Evolutionary conservation across 2,113 vertebrate species (phyloP).

Genomic region (Megaleporinus macrocephalus): DNA sequence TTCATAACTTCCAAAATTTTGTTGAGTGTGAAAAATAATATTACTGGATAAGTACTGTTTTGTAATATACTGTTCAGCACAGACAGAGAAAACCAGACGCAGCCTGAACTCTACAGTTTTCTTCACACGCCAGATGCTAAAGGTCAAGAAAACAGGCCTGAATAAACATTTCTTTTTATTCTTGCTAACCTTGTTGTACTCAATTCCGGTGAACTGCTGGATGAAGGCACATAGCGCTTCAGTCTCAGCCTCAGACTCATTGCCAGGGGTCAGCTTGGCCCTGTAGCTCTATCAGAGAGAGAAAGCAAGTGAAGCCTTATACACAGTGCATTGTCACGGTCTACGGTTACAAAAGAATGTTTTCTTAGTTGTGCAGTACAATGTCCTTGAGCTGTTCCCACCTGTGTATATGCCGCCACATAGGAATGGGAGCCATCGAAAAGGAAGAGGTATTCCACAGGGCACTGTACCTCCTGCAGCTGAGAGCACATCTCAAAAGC

Average conservation of each 20-base stretch:
- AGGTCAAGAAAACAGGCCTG: neutral
- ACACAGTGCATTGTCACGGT: too few species aligned
- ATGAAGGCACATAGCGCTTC: slow-evolving; percentile 91
- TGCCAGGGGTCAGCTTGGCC: slow-evolving; percentile 87
- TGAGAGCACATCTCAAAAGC: slow-evolving; percentile 98
- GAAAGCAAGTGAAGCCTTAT: neutral
- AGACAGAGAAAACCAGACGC: neutral
- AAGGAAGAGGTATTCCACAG: slow-evolving; percentile 87
- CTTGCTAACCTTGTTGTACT: slow-evolving; percentile 85
- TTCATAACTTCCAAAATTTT: too few species aligned
- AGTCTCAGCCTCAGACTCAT: slow-evolving; percentile 88
- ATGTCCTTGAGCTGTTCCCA: slow-evolving; percentile 59
- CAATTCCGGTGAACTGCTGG: slow-evolving; percentile 85
- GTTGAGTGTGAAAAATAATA: neutral
- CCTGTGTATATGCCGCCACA: slow-evolving; percentile 94
- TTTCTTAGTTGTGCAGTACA: neutral
- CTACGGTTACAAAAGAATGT: neutral
- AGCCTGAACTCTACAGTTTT: neutral
- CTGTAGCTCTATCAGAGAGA: slow-evolving; percentile 83
- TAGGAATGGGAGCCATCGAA: slow-evolving; percentile 94
- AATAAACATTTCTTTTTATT: neutral
- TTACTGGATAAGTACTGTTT: neutral
- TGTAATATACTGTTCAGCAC: neutral
- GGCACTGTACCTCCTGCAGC: slow-evolving; percentile 81
- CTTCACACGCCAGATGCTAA: neutral